Evolutionary conservation across 2,113 vertebrate genomes (phyloP).

Genomic region (Fulica atra): DNA sequence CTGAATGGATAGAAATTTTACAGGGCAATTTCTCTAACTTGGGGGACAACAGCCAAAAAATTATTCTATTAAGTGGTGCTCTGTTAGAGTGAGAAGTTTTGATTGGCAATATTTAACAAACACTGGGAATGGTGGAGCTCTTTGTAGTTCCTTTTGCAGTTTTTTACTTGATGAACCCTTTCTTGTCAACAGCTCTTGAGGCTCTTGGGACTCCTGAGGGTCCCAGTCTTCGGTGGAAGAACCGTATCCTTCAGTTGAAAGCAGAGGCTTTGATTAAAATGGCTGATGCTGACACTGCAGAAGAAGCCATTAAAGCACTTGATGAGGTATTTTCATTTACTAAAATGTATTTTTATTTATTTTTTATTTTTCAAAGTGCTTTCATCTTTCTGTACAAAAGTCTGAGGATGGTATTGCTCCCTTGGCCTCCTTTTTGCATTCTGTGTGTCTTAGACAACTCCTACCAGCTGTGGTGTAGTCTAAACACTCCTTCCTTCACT

Average conservation of each 20-base stretch:
- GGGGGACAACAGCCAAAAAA: not conserved
- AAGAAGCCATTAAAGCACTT: constrained; percentile 83
- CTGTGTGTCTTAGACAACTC: not conserved
- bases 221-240: constrained; percentile 64
- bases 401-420: not conserved
- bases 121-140: not conserved
- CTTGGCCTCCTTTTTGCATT: not conserved
- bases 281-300: constrained; percentile 73
- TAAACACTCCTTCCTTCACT: not conserved
- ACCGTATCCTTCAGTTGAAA: constrained; percentile 78
- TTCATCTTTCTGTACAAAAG: not conserved
- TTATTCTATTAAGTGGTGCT: not conserved
- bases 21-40: not conserved
- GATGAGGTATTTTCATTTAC: constrained; percentile 78
- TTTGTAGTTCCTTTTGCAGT: not conserved
- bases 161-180: not conserved
- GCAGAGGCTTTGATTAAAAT: constrained; percentile 82
- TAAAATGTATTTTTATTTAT: not conserved
- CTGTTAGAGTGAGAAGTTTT: not conserved
- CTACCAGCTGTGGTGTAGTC: not conserved
- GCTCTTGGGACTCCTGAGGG: constrained; percentile 21
- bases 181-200: constrained; percentile 70
- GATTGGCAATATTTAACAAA: not conserved
- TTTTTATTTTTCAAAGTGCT: not conserved
- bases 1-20: not conserved